Evolutionary conservation across 2,113 vertebrate genomes (phyloP).

Genomic region (Pterocles orientalis): DNA sequence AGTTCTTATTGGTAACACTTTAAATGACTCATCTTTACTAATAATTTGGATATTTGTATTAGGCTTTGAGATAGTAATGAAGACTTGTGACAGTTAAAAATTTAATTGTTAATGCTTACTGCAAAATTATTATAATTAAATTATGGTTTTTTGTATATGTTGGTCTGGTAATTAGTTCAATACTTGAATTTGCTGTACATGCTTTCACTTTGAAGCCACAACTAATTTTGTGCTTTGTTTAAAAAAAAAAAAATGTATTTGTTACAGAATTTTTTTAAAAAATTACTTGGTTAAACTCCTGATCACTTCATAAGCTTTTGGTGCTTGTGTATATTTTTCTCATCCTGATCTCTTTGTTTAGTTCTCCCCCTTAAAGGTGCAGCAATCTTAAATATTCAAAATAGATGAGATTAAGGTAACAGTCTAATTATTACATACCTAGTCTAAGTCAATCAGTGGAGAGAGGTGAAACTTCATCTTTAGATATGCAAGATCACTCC

Average conservation of each 20-base stretch:
- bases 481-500: neutral
- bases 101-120: slow-evolving; percentile 46
- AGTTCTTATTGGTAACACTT: slow-evolving; percentile 47
- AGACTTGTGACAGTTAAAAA: slow-evolving; percentile 30
- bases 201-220: slow-evolving; percentile 36
- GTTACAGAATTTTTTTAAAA: neutral
- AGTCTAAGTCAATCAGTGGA: neutral
- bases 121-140: slow-evolving; percentile 37
- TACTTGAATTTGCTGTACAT: neutral
- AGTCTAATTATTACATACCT: neutral
- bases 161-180: slow-evolving; percentile 57
- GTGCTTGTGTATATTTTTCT: neutral
- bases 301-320: neutral
- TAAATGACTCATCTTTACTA: slow-evolving; percentile 43
- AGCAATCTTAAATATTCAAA: neutral
- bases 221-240: neutral
- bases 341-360: neutral
- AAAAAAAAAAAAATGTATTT: neutral
- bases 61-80: slow-evolving; percentile 41
- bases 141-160: slow-evolving; percentile 65
- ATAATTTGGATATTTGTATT: slow-evolving; percentile 57
- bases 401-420: neutral
- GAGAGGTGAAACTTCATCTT: neutral
- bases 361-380: neutral
- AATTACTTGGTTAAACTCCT: neutral